Evolutionary conservation across 2,888 invertebrate species (phyloP), one percentile per base, ranked within the genome.

Genomic region (Callyntrura sp.): DNA sequence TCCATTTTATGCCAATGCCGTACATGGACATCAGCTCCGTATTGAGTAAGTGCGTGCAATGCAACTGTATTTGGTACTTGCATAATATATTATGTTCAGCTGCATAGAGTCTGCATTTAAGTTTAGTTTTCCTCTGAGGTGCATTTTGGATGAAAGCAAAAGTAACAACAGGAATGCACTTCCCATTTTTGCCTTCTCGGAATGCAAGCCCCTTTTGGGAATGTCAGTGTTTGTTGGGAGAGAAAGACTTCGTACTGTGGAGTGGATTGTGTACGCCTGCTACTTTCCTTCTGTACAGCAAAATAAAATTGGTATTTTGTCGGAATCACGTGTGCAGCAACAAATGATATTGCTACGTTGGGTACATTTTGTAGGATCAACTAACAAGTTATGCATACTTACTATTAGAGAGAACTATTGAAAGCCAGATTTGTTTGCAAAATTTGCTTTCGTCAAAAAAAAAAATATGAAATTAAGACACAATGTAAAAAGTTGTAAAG

Each of bases 11-110:
- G 51, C 65, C 55, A 25, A 2, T 65, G n/a, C 88, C 88, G 0
- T 65, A 88, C 55, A 88, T 88, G 88, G 88, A 84, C 88, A 88
- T 84, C 76, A 78, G 3, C 48, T 28, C 84, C 84, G 83, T 83
- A 78, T 79, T 78, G 83, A 84, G 78, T 20, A 65, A 35, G 85
- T 82, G 85, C 45, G 60, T 83, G 83, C 68, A 60, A 43, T 85
- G 55, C 35, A 57, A 84, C 17, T 84, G 84, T 78, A 83, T 83
- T 57, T 55, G 65, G 70, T 70, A 86, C 79, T 65, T 70, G 43
- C 57, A 87, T 57, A 70, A 70, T 68, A n/a, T 14, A 8, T 17
- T n/a, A 68, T 11, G 35, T 20, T 23, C 25, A 57, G 79, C 79
- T 55, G 35, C 57, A 55, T 35, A 4, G n/a, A n/a, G 35, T 6